Base-by-base conservation (phyloP, 2,888 invertebrate genomes). In the Sinotaia quadrata region DNA sequence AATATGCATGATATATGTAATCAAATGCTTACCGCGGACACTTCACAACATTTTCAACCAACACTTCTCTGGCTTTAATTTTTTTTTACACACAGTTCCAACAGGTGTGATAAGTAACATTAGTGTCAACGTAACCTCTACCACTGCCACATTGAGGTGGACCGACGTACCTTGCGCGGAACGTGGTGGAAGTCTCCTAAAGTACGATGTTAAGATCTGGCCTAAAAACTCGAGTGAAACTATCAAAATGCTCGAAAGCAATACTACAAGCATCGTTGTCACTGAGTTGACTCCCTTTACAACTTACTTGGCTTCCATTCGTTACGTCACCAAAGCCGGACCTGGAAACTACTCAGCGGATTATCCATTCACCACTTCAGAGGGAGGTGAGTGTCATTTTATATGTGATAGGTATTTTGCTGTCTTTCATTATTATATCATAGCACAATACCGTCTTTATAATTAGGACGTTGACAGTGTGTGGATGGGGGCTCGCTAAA, bases 281-380 rank as follows among this genome's bases (percentile, higher is more conserved):
- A 27, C 12, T 7, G 21, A 61, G 8, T 67, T 84, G 8, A 58
- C 49, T 7, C 79, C 85, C 0, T 82, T 74, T 68, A 81, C 73
- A 1, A 36, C 8, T 1, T 85, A 86, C 73, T 66, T 67, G 12
- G 68, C 81, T 5, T 61, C 47, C 5, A 75, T 85, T 5, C 61
- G 67, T 4, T 84, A 79, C 72, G 76, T 78, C 51, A 86, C 86
- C 73, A 68, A 37, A 0, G 59, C 54, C 1, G 81, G 78, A 12
- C 49, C 21, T 0, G 78, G 79, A 8, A 78, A 79, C 0, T 57
- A 60, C 2, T 70, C 77, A 0, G 60, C 68, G 8, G 65, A 73
- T 7, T 63, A 71, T 21, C 24, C 21, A 7, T 77, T 84, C 54
- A 69, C 21, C 15, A 85, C 84, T 2, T 44, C 49, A 3, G 77